Evolutionary conservation across 2,113 vertebrate genomes (phyloP).

Genomic region (Otocyon megalotis): DNA sequence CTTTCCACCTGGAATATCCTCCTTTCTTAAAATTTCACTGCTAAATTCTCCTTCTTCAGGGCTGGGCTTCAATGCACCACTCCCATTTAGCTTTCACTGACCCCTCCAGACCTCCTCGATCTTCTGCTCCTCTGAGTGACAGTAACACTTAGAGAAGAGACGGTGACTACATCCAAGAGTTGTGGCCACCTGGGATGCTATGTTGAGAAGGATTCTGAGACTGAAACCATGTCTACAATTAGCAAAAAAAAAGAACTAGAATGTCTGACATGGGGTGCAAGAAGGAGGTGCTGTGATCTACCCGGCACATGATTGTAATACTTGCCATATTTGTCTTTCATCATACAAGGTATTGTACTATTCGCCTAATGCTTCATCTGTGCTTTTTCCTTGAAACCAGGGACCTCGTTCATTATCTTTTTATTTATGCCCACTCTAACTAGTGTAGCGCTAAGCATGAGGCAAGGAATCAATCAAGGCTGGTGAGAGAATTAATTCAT

Average conservation of each 20-base stretch:
- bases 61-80: background rate
- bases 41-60: background rate
- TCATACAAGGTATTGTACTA: background rate
- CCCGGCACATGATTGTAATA: background rate
- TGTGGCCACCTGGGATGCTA: background rate
- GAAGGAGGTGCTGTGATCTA: background rate
- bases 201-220: background rate
- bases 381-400: constrained; percentile 21
- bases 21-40: background rate
- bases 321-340: background rate
- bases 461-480: constrained; percentile 43
- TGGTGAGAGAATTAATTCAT: constrained; percentile 46
- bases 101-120: background rate
- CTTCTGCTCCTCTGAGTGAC: background rate
- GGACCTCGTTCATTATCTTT: background rate
- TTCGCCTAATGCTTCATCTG: background rate
- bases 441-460: background rate
- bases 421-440: background rate
- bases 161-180: background rate
- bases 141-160: background rate
- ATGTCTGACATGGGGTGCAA: fast-evolving
- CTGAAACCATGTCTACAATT: background rate
- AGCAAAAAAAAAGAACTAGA: background rate
- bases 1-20: constrained; percentile 4
- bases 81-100: background rate